phyloP scores from a whole-genome alignment of 2,113 vertebrate genomes.

The Eonycteris spelaea region DNA sequence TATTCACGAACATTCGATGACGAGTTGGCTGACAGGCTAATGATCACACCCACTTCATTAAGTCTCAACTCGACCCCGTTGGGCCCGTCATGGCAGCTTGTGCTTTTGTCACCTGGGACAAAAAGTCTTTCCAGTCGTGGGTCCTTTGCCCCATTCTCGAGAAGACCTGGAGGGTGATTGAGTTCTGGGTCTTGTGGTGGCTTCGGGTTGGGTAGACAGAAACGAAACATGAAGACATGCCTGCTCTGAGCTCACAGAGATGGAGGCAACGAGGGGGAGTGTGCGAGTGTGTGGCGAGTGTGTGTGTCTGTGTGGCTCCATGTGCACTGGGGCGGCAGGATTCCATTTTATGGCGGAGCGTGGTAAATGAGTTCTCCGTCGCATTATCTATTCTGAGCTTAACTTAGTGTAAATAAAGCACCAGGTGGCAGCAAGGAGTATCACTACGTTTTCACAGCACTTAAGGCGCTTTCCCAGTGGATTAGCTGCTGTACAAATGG shows the following conservation, averaged over 20 bases:
- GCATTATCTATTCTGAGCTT: not conserved
- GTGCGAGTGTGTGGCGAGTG: not conserved
- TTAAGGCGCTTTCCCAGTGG: not conserved
- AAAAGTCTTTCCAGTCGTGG: not conserved
- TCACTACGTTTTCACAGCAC: not conserved
- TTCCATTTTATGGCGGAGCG: not conserved
- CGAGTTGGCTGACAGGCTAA: not conserved
- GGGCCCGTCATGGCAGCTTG: not conserved
- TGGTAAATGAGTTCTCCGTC: not conserved
- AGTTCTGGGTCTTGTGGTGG: not conserved
- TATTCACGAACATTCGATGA: not conserved
- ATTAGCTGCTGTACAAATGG: not conserved
- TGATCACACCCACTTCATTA: not conserved
- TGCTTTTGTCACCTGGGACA: not conserved
- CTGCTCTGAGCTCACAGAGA: not conserved
- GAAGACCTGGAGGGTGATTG: not conserved
- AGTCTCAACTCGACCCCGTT: not conserved
- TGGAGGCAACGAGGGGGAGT: not conserved
- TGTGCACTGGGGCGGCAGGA: not conserved
- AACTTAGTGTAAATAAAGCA: conserved; percentile 42
- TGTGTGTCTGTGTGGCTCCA: not conserved
- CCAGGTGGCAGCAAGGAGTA: conserved; percentile 35
- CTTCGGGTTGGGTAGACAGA: not conserved
- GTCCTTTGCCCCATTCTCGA: not conserved
- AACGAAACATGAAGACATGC: not conserved